These are phyloP conservation scores for Mycteria americana DNA, from an alignment of 2,797 vertebrate genomes.

Conservation along the genomic window DNA sequence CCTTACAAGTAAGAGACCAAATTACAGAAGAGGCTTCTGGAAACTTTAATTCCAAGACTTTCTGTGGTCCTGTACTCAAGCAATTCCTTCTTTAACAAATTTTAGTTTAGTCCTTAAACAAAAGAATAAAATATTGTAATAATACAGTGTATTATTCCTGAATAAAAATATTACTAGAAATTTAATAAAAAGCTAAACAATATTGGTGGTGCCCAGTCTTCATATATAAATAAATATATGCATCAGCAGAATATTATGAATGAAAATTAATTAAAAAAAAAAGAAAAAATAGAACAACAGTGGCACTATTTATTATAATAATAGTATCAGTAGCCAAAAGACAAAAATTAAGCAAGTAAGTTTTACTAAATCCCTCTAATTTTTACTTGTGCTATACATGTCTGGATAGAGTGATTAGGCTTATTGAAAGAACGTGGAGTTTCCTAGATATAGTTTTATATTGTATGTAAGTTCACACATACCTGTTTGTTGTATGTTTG, in stretches of 20 bases:
- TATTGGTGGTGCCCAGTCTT: background rate
- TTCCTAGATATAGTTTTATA: background rate
- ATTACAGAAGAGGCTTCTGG: background rate
- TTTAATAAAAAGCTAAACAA: background rate
- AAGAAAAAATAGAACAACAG: background rate
- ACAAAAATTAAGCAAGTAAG: background rate
- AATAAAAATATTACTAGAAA: background rate
- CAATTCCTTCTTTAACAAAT: background rate
- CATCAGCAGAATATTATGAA: background rate
- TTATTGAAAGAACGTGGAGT: background rate
- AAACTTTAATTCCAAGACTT: background rate
- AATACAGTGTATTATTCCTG: background rate
- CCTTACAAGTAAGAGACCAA: background rate
- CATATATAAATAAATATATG: background rate
- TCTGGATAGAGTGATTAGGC: background rate
- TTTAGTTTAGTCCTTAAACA: background rate
- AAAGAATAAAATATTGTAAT: background rate
- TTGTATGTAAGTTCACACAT: background rate
- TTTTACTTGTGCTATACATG: background rate
- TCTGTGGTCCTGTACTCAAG: background rate
- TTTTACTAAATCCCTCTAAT: background rate
- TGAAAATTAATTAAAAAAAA: background rate
- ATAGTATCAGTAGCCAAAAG: background rate
- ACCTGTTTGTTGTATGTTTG: background rate
- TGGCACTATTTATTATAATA: background rate